These are phyloP conservation scores for Meghimatium bilineatum DNA, from an alignment of 2,888 invertebrate genomes.

Conservation along the genomic window DNA sequence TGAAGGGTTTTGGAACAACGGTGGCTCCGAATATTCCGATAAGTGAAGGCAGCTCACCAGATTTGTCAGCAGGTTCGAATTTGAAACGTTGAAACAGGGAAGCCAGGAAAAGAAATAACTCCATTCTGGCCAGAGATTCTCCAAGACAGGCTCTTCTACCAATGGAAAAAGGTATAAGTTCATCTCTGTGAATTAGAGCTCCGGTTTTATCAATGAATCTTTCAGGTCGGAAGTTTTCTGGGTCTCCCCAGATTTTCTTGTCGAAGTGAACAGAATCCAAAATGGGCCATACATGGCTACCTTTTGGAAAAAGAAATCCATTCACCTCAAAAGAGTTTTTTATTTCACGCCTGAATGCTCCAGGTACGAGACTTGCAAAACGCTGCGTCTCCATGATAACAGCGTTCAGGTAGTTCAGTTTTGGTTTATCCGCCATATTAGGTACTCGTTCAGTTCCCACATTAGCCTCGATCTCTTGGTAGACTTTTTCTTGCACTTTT, in stretches of 20 bases:
- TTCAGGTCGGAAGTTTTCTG: slow-evolving; percentile 63
- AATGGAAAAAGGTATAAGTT: slow-evolving; percentile 51
- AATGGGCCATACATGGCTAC: slow-evolving; percentile 59
- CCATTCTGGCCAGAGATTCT: slow-evolving; percentile 43
- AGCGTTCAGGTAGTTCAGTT: slow-evolving; percentile 63
- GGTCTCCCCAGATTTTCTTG: slow-evolving; percentile 57
- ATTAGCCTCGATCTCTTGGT: slow-evolving; percentile 61
- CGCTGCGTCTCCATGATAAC: slow-evolving; percentile 66
- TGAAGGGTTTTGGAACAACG: slow-evolving; percentile 13
- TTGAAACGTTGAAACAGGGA: slow-evolving; percentile 46
- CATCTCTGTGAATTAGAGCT: slow-evolving; percentile 46
- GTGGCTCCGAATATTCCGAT: slow-evolving; percentile 3
- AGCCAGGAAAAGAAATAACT: slow-evolving; percentile 45
- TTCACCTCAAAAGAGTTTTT: slow-evolving; percentile 57
- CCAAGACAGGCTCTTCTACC: slow-evolving; percentile 47
- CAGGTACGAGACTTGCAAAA: slow-evolving; percentile 59
- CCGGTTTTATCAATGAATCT: slow-evolving; percentile 59
- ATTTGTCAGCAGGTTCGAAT: slow-evolving; percentile 29
- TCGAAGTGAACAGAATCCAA: slow-evolving; percentile 63
- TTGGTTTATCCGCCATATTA: slow-evolving; percentile 53
- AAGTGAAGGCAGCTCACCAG: slow-evolving; percentile 12
- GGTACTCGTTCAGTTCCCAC: slow-evolving; percentile 67
- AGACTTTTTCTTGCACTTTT: slow-evolving; percentile 77
- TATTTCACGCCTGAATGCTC: slow-evolving; percentile 53
- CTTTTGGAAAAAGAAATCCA: slow-evolving; percentile 69